Percentiles rank a stretch among this genome's conserved stretches.
Evolutionary conservation across 2,888 invertebrate genomes (phyloP).

Genomic region (Nudaria mundana): DNA sequence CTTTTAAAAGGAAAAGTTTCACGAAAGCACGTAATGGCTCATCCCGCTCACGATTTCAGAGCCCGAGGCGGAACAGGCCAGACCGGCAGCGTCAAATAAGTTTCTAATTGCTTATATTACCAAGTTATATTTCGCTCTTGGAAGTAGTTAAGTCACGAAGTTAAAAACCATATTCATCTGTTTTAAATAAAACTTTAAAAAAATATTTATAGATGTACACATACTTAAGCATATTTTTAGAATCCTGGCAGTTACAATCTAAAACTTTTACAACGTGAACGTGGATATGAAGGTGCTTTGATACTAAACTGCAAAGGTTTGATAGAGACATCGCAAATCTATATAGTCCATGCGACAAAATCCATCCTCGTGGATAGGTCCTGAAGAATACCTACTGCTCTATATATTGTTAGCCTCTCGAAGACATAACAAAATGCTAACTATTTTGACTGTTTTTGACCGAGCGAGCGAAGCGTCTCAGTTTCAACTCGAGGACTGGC

Average conservation of each 20-base stretch:
- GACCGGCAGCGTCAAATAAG: slow-evolving; percentile 80
- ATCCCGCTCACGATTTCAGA: slow-evolving; percentile 75
- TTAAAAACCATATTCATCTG: slow-evolving; percentile 68
- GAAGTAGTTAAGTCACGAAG: slow-evolving; percentile 75
- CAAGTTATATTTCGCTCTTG: slow-evolving; percentile 77
- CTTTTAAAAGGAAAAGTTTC: slow-evolving; percentile 80
- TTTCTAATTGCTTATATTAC: slow-evolving; percentile 81
- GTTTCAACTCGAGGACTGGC: no score
- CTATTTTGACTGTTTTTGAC: no score
- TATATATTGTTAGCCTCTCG: slow-evolving; percentile 54
- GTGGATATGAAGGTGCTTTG: slow-evolving; percentile 48
- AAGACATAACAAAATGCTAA: slow-evolving; percentile 63
- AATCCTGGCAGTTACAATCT: slow-evolving; percentile 32
- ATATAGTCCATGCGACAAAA: slow-evolving; percentile 61
- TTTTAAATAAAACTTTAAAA: slow-evolving; percentile 54
- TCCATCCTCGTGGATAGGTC: slow-evolving; percentile 62
- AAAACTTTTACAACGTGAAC: slow-evolving; percentile 34
- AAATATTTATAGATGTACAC: slow-evolving; percentile 38
- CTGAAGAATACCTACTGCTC: slow-evolving; percentile 61
- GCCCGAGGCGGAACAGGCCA: slow-evolving; percentile 75
- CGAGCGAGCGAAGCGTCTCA: no score
- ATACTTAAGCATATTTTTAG: slow-evolving; percentile 34
- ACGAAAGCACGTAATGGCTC: slow-evolving; percentile 78
- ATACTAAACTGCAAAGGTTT: slow-evolving; percentile 53
- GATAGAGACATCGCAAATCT: slow-evolving; percentile 45